These are phyloP conservation scores for Platanista minor DNA, from an alignment of 2,113 vertebrate species.

Conservation along the genomic window DNA sequence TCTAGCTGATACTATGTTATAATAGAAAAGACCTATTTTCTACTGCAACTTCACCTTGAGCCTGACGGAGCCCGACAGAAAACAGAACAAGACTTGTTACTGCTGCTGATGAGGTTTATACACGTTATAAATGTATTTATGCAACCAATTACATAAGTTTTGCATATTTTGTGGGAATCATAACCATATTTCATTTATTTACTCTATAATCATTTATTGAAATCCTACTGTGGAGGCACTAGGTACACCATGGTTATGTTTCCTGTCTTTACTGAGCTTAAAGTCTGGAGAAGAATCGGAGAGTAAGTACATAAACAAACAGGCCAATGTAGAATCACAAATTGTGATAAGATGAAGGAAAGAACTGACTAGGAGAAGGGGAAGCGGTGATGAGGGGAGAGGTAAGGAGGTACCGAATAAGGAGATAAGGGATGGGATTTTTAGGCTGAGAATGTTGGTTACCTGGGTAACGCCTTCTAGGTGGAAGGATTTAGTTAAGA, in stretches of 20 bases:
- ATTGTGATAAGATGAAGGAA: neutral
- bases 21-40: neutral
- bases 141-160: neutral
- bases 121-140: neutral
- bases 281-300: neutral
- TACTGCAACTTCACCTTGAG: neutral
- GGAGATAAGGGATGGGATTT: neutral
- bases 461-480: neutral
- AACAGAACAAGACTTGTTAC: neutral
- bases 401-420: neutral
- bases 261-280: neutral
- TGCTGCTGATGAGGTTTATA: neutral
- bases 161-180: neutral
- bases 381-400: fast-evolving
- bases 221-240: neutral
- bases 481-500: neutral
- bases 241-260: neutral
- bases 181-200: neutral
- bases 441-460: neutral
- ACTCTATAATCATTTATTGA: neutral
- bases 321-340: neutral
- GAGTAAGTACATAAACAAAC: neutral
- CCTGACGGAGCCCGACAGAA: neutral
- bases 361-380: neutral
- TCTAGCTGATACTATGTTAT: neutral